Conservation (phyloP, 2,113 vertebrate genomes). For the Chionis minor region DNA sequence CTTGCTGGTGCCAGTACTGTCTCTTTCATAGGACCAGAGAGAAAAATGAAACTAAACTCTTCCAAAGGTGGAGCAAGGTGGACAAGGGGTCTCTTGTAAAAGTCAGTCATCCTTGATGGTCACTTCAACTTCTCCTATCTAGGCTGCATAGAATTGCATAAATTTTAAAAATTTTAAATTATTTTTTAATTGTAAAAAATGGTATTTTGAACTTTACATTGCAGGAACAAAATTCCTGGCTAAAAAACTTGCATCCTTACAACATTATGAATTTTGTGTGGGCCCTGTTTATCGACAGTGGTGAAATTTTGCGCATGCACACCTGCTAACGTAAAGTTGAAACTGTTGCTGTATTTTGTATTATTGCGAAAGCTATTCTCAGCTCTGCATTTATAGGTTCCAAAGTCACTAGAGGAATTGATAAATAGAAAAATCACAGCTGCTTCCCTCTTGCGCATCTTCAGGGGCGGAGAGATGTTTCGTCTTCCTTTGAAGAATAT, state of each 20-base stretch:
- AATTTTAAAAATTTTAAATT: not conserved
- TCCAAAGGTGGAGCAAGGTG: not conserved
- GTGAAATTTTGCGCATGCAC: not conserved
- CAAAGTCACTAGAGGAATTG: not conserved
- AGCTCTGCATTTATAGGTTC: slow-evolving; percentile 62
- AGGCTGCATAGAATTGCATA: not conserved
- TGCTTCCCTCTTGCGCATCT: not conserved
- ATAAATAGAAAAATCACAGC: slow-evolving; percentile 45
- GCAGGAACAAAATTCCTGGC: not conserved
- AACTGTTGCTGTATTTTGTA: slow-evolving; percentile 32
- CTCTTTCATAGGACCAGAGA: not conserved
- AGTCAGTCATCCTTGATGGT: not conserved
- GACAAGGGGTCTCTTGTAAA: not conserved
- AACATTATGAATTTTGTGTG: not conserved
- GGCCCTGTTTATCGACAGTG: not conserved
- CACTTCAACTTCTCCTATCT: not conserved
- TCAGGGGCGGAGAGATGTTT: not conserved
- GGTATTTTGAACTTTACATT: not conserved
- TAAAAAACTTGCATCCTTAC: not conserved
- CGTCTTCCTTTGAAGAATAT: slow-evolving; percentile 37
- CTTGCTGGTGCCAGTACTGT: not conserved
- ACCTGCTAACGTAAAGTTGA: slow-evolving; percentile 56
- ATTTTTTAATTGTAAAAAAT: not conserved
- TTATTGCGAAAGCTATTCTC: not conserved
- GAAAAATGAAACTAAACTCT: not conserved